These are phyloP conservation scores for Hydropsyche betteni DNA, from an alignment of 2,888 invertebrate species.

Conservation along the genomic window DNA sequence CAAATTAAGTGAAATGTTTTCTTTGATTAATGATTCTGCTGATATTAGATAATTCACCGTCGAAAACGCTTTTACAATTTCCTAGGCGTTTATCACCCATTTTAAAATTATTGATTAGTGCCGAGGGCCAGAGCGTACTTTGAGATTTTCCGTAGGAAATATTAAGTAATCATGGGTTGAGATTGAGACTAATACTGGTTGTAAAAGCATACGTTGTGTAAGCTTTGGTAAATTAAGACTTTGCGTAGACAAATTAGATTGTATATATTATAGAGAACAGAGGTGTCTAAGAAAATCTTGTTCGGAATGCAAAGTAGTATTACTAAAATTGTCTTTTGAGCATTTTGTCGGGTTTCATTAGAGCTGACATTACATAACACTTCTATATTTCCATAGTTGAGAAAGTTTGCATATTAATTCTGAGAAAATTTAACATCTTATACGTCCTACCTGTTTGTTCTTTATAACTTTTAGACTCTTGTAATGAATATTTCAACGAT, in stretches of 20 bases:
- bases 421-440: too few relatives aligned
- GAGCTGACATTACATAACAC: too few relatives aligned
- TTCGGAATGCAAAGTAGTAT: background rate
- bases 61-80: slow-evolving; percentile 3
- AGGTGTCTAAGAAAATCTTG: background rate
- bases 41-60: slow-evolving; percentile 15
- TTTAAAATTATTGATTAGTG: slow-evolving; percentile 24
- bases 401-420: too few relatives aligned
- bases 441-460: too few relatives aligned
- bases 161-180: slow-evolving; percentile 2
- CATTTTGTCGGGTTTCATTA: background rate
- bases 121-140: background rate
- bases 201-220: slow-evolving; percentile 1
- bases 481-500: too few relatives aligned
- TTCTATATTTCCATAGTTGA: too few relatives aligned
- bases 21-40: slow-evolving; percentile 25
- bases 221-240: slow-evolving; percentile 20
- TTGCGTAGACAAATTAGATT: slow-evolving; percentile 26
- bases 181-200: background rate
- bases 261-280: background rate
- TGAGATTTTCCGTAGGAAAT: background rate
- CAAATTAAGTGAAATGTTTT: slow-evolving; percentile 27
- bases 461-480: too few relatives aligned
- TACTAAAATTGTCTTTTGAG: slow-evolving; percentile 14
- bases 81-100: slow-evolving; percentile 5